Evolutionary conservation across 2,113 vertebrate species (phyloP), one percentile per base, ranked within the genome.

Genomic region (Alethe diademata): DNA sequence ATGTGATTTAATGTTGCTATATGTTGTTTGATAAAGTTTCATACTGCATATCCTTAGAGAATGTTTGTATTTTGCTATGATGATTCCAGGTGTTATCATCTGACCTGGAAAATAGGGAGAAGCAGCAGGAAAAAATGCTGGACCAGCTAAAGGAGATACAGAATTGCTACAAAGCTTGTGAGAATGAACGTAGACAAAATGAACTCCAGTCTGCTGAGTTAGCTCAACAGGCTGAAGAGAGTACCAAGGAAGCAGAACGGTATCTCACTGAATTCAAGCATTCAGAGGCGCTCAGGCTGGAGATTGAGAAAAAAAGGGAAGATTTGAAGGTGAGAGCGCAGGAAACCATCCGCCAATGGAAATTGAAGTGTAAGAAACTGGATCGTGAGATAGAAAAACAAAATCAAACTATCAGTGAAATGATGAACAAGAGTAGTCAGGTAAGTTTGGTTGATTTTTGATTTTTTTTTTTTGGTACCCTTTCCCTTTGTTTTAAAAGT

Each of bases 301-400:
- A 99, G 73, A 98, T 57, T 14, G 98, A 98, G 50, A 98, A 97
- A 96, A 99, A 97, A 95, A 98, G 97, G 90, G 98, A 99, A 36
- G 98, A 99, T 61, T 86, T 99, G 96, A 99, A 98, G 87, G 45
- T 81, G 62, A 99, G 98, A 93, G 99, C 99, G 35, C 99, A 99
- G 88, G 99, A 99, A 78, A 96, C 98, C 19, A 97, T 99, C 71
- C 97, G 97, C 54, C 98, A 99, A 6, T 99, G 99, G 99, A 99
- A 98, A 95, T 15, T 98, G 43, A 99, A 98, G 92, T 98, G 98
- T 95, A 98, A 97, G 96, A 98, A 98, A 89, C 84, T 99, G 93
- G 98, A 98, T 96, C 97, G 94, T 74, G 98, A 98, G 31, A 50
- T 98, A 88, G 98, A 98, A 89, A 99, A 99, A 70, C 97, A 97